These are phyloP conservation scores for Sterrhoptilus dennistouni DNA, from an alignment of 2,113 vertebrate species.

Conservation along the genomic window DNA sequence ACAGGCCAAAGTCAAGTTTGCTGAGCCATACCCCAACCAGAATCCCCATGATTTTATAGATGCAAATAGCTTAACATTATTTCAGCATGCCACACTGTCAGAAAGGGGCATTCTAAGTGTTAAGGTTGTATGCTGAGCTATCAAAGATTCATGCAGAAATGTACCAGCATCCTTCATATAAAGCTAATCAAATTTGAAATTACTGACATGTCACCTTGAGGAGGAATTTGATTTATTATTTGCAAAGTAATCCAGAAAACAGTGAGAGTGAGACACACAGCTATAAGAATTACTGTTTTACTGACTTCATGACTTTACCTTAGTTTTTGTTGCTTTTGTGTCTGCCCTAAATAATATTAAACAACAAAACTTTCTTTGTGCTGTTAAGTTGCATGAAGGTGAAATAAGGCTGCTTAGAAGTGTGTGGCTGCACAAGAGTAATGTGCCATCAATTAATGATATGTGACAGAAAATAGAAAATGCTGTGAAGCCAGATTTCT, in stretches of 20 bases:
- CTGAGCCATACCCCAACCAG: not conserved
- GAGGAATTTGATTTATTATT: conserved; percentile 50
- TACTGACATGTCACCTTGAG: conserved; percentile 44
- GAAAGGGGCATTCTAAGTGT: conserved; percentile 61
- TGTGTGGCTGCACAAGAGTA: rapidly evolving
- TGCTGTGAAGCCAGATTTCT: rapidly evolving
- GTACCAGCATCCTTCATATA: conserved; percentile 58
- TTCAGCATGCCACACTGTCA: not conserved
- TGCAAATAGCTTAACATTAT: conserved; percentile 6
- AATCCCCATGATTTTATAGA: not conserved
- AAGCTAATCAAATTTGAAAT: conserved; percentile 75
- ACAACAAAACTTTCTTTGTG: not conserved
- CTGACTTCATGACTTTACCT: not conserved
- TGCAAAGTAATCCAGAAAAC: conserved; percentile 41
- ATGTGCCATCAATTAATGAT: not conserved
- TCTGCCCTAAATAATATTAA: not conserved
- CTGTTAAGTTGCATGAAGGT: rapidly evolving
- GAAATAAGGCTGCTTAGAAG: not conserved
- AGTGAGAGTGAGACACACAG: not conserved
- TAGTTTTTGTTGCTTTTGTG: not conserved
- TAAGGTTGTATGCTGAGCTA: conserved; percentile 61
- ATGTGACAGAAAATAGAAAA: not conserved
- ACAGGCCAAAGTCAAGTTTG: not conserved
- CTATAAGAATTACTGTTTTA: not conserved
- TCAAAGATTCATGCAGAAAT: conserved; percentile 52